Percentiles rank a stretch among this genome's conserved stretches.
Evolutionary conservation across 1,140 invertebrate genomes (phyloP).

Genomic region (Rhagoletis zephyria): DNA sequence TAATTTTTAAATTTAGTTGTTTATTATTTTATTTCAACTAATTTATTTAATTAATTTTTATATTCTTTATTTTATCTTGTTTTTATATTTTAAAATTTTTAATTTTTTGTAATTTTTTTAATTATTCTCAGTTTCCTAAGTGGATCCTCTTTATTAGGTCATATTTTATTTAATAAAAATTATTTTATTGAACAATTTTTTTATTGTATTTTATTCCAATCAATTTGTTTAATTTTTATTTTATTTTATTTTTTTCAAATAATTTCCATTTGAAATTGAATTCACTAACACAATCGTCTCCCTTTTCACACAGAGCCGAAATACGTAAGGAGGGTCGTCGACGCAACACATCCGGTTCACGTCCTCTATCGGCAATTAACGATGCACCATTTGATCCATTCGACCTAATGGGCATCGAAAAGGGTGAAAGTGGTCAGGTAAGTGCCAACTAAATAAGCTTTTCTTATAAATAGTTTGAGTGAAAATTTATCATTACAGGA

Average conservation of each 20-base stretch:
- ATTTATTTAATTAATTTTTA: not conserved
- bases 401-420: constrained; percentile 86
- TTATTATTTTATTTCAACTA: not conserved
- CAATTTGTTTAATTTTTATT: too few species aligned
- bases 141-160: too few species aligned
- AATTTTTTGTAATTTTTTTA: not conserved
- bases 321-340: constrained; percentile 83
- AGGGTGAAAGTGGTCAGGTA: constrained; percentile 85
- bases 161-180: too few species aligned
- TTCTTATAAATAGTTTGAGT: not conserved
- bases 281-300: not conserved
- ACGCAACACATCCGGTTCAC: constrained; percentile 84
- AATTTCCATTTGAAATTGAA: too few species aligned
- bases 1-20: too few species aligned
- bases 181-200: too few species aligned
- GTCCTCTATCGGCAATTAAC: constrained; percentile 87
- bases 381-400: constrained; percentile 88
- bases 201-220: too few species aligned
- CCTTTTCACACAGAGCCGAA: constrained; percentile 76
- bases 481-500: constrained; percentile 74
- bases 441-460: constrained; percentile 20
- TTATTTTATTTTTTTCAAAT: too few species aligned
- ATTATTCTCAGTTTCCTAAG: too few species aligned
- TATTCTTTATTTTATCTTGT: not conserved
- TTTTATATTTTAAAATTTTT: not conserved